Conservation (phyloP, 2,113 vertebrate species). For the Pipa parva region DNA sequence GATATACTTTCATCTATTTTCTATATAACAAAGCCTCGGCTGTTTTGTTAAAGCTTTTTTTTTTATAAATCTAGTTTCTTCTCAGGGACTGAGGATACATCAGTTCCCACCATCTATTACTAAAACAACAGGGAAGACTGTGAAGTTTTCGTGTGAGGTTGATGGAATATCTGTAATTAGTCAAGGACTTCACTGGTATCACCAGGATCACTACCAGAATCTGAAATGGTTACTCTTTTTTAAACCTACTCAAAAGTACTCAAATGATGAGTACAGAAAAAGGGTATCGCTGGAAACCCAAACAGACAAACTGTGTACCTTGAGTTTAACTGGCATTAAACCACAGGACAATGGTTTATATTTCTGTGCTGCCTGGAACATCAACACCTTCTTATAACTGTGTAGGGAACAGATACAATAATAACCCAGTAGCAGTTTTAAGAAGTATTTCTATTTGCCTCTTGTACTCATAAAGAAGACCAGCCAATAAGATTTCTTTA, state of each 20-base stretch:
- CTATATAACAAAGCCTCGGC: neutral
- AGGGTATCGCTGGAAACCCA: slow-evolving; percentile 9
- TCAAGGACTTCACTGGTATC: slow-evolving; percentile 31
- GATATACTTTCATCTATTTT: too few relatives aligned
- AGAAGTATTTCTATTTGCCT: too few relatives aligned
- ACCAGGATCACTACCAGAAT: slow-evolving; percentile 9
- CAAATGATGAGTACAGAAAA: neutral
- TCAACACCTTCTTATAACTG: slow-evolving; percentile 3
- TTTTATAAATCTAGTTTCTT: slow-evolving; percentile 3
- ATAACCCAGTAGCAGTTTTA: too few relatives aligned
- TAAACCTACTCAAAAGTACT: slow-evolving; percentile 1
- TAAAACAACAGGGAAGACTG: slow-evolving; percentile 6
- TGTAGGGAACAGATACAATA: neutral
- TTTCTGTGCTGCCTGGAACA: slow-evolving; percentile 31
- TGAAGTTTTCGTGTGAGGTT: slow-evolving; percentile 25
- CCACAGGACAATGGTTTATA: neutral
- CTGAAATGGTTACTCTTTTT: slow-evolving; percentile 25
- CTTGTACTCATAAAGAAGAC: too few relatives aligned
- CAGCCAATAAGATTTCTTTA: too few relatives aligned
- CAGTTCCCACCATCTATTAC: neutral
- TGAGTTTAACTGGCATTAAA: slow-evolving; percentile 23
- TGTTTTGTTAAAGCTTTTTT: too few relatives aligned
- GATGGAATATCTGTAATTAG: slow-evolving; percentile 11
- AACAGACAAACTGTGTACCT: slow-evolving; percentile 8
- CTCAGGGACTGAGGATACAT: slow-evolving; percentile 2